A percentile compares a stretch with the other conserved stretches of the same genome.
Evolutionary conservation across 2,888 invertebrate species (phyloP).

Genomic region (Rapana venosa): DNA sequence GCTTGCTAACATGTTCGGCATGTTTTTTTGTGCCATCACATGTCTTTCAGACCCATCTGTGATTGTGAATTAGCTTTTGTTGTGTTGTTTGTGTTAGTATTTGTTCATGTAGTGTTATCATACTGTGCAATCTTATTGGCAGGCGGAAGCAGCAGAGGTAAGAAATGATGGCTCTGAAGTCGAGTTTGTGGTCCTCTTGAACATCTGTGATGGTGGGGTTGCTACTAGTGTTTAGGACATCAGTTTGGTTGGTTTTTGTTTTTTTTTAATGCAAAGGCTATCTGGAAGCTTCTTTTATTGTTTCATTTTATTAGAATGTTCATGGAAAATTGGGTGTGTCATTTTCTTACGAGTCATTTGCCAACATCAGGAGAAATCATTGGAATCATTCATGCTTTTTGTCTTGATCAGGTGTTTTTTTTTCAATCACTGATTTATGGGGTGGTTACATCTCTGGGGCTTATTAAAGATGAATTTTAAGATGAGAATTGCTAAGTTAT

Average conservation of each 20-base stretch:
- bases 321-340: neutral
- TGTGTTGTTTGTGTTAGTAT: neutral
- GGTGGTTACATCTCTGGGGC: too few species aligned
- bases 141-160: slow-evolving; percentile 36
- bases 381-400: too few species aligned
- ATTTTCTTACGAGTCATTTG: neutral
- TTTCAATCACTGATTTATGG: too few species aligned
- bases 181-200: neutral
- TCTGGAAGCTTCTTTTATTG: neutral
- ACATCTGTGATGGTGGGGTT: neutral
- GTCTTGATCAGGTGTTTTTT: too few species aligned
- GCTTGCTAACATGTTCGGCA: neutral
- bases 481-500: too few species aligned
- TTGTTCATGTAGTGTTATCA: neutral
- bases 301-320: neutral
- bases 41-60: too few species aligned
- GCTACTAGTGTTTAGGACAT: neutral
- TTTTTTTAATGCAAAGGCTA: neutral
- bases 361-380: too few species aligned
- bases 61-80: neutral
- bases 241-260: neutral
- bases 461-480: too few species aligned
- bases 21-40: neutral
- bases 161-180: neutral
- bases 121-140: neutral